Conservation (phyloP, 1,140 invertebrate species). For the Physella acuta region DNA sequence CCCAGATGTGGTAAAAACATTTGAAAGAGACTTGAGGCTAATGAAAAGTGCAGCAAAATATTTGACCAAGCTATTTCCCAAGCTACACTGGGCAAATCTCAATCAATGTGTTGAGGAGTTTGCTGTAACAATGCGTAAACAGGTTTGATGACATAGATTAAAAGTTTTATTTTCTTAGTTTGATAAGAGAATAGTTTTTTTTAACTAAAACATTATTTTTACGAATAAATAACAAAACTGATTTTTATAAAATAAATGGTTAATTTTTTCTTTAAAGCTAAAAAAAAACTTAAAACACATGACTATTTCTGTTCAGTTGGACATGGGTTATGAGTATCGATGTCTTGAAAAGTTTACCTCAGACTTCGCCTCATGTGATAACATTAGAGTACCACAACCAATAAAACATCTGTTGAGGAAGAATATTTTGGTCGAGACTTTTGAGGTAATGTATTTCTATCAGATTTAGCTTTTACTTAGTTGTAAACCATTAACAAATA, state of each 20-base stretch:
- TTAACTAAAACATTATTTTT: too few species aligned
- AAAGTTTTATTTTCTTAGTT: too few species aligned
- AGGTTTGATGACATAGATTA: too few species aligned
- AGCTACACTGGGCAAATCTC: constrained; percentile 61
- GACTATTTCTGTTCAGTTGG: constrained; percentile 42
- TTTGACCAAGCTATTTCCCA: constrained; percentile 53
- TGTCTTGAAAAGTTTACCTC: constrained; percentile 59
- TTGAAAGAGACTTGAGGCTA: constrained; percentile 61
- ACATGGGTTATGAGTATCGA: constrained; percentile 59
- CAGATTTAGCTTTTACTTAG: too few species aligned
- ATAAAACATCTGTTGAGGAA: constrained; percentile 48
- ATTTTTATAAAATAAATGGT: too few species aligned
- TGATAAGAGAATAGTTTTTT: too few species aligned
- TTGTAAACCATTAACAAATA: too few species aligned
- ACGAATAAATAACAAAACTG: too few species aligned
- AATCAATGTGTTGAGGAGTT: constrained; percentile 63
- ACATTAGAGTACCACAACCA: constrained; percentile 60
- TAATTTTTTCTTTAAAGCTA: too few species aligned
- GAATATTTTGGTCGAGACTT: constrained; percentile 63
- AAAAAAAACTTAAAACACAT: constrained; percentile 19
- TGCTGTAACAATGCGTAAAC: constrained; percentile 60
- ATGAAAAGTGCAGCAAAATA: constrained; percentile 54
- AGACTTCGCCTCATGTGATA: constrained; percentile 55
- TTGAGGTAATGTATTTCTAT: constrained; percentile 57
- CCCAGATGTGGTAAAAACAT: constrained; percentile 55